phyloP scores from a whole-genome alignment of 2,888 invertebrate species.

The Marronus borbonicus region DNA sequence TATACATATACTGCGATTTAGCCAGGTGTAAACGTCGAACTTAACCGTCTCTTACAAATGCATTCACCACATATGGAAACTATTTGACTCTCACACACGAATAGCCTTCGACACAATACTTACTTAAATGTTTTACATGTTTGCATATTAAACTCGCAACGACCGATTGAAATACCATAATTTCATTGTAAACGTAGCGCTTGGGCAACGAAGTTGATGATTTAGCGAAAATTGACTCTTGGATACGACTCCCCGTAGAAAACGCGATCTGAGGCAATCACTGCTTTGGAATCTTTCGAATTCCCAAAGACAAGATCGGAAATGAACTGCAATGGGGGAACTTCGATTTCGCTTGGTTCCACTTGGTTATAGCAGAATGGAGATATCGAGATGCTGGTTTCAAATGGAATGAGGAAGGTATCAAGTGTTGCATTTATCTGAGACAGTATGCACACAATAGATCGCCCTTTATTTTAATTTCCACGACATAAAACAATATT shows the following conservation, averaged over 20 bases:
- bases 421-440: too few relatives aligned
- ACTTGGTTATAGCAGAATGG: too few relatives aligned
- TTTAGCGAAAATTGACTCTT: background rate
- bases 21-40: too few relatives aligned
- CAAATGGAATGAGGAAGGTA: too few relatives aligned
- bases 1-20: too few relatives aligned
- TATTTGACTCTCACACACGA: background rate
- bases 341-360: background rate
- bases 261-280: background rate
- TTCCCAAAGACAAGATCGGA: constrained; percentile 2
- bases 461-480: too few relatives aligned
- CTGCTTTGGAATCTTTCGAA: constrained; percentile 1
- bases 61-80: background rate
- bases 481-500: too few relatives aligned
- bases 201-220: background rate
- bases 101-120: background rate
- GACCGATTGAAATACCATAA: background rate
- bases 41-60: too few relatives aligned
- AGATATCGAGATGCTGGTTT: too few relatives aligned
- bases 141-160: background rate
- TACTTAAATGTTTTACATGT: constrained; percentile 1
- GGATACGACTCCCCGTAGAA: background rate
- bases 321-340: background rate
- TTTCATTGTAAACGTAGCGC: background rate
- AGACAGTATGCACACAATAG: too few relatives aligned